These are phyloP conservation scores for Crossaster papposus DNA, from an alignment of 53 echinoderm and acorn worm genomes.

Conservation along the genomic window DNA sequence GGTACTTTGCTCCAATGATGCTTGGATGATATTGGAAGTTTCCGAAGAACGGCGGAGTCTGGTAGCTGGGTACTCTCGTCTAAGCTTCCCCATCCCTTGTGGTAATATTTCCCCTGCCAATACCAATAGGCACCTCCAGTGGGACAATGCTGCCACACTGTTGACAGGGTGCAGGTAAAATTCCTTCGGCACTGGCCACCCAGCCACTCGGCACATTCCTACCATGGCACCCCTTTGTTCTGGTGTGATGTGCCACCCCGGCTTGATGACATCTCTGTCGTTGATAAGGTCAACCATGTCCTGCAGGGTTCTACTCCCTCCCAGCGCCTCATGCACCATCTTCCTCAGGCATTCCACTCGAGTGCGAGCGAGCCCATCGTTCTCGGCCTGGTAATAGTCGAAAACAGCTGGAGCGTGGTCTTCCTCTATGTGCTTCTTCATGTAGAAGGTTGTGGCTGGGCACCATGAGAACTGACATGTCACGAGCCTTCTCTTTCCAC, in stretches of 20 bases:
- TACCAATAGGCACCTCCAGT: constrained; percentile 4
- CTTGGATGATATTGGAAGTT: background rate
- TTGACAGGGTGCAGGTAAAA: background rate
- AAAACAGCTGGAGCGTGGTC: background rate
- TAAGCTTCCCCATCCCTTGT: background rate
- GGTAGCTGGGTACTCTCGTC: background rate
- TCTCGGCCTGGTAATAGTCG: background rate
- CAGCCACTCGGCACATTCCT: background rate
- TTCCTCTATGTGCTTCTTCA: background rate
- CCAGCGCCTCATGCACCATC: background rate
- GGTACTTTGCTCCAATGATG: background rate
- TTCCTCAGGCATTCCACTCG: background rate
- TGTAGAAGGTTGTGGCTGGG: background rate
- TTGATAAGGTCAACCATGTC: background rate
- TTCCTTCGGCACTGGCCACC: background rate
- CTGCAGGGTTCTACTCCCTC: background rate
- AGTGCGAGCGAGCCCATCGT: background rate
- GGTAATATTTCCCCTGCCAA: background rate
- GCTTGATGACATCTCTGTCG: background rate
- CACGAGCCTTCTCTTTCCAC: background rate
- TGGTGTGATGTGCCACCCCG: background rate
- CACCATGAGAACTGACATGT: background rate
- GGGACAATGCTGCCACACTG: background rate
- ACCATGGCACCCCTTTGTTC: background rate
- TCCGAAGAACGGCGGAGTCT: background rate